phyloP scores from a whole-genome alignment of 2,888 invertebrate species.

The Aproaerema taeniolella region DNA sequence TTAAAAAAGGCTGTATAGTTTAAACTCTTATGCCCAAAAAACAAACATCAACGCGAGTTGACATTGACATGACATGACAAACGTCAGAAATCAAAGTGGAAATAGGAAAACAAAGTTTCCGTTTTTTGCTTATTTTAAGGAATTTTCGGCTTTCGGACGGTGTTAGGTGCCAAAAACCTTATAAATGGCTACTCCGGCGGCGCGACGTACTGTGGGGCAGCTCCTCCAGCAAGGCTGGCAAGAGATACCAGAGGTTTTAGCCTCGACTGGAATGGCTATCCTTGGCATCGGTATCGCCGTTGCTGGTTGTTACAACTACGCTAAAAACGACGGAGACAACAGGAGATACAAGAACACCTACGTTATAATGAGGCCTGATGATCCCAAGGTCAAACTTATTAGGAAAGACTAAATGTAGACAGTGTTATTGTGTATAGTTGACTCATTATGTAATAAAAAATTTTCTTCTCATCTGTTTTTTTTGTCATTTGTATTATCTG shows the following conservation, averaged over 20 bases:
- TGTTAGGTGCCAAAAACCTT: no score
- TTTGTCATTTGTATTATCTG: constrained; percentile 17
- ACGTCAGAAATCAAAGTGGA: no score
- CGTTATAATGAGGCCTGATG: constrained; percentile 81
- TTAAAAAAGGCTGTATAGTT: no score
- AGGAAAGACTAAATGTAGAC: constrained; percentile 60
- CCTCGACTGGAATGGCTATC: constrained; percentile 75
- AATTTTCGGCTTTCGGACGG: no score
- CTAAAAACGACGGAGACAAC: constrained; percentile 80
- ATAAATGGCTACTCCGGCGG: constrained; percentile 49
- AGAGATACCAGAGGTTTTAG: constrained; percentile 85
- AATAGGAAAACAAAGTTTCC: no score
- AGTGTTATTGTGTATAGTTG: constrained; percentile 8
- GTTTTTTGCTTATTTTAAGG: no score
- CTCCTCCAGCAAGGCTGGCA: constrained; percentile 72
- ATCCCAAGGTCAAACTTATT: constrained; percentile 78
- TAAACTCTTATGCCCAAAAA: no score
- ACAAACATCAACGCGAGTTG: no score
- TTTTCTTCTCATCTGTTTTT: constrained; percentile 23
- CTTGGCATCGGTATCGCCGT: constrained; percentile 73
- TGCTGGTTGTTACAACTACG: constrained; percentile 66
- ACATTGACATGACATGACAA: no score
- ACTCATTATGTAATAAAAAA: constrained; percentile 64
- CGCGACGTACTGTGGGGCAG: constrained; percentile 52
- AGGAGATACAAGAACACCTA: constrained; percentile 80